Percentiles rank a stretch among this genome's conserved stretches.
Evolutionary conservation across 2,113 vertebrate species (phyloP).

Genomic region (Sminthopsis crassicaudata): DNA sequence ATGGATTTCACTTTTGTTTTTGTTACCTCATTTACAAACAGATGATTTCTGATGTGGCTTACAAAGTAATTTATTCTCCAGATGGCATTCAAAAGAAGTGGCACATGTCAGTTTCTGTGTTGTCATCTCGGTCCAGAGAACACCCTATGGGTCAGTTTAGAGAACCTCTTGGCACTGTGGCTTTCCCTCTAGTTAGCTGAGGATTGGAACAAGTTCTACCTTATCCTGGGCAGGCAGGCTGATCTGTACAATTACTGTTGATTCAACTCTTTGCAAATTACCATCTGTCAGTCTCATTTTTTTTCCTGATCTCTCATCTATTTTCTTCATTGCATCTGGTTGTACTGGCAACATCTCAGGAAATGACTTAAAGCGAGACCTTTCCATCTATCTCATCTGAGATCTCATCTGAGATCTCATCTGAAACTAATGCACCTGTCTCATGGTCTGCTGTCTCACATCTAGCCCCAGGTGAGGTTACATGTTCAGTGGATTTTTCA

Average conservation of each 20-base stretch:
- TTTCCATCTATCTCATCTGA: constrained; percentile 56
- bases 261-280: constrained; percentile 72
- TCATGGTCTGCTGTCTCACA: constrained; percentile 47
- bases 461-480: constrained; percentile 45
- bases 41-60: not conserved
- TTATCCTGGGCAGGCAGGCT: constrained; percentile 52
- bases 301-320: constrained; percentile 61
- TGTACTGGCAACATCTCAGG: constrained; percentile 74
- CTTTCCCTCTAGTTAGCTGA: not conserved
- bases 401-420: constrained; percentile 50
- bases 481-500: constrained; percentile 65
- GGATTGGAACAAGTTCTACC: not conserved
- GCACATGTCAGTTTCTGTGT: not conserved
- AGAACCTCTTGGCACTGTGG: not conserved
- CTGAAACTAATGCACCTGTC: constrained; percentile 60
- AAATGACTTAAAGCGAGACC: constrained; percentile 59
- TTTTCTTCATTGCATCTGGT: constrained; percentile 50
- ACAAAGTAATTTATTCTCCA: constrained; percentile 9
- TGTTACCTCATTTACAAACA: constrained; percentile 21
- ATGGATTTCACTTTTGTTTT: constrained; percentile 37
- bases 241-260: constrained; percentile 67
- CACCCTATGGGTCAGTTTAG: not conserved
- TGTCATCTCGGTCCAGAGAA: not conserved
- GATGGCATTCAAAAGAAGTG: constrained; percentile 44
- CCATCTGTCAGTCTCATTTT: constrained; percentile 73